Evolutionary conservation across 2,797 vertebrate species (phyloP).

Genomic region (Chrysocyon brachyurus): DNA sequence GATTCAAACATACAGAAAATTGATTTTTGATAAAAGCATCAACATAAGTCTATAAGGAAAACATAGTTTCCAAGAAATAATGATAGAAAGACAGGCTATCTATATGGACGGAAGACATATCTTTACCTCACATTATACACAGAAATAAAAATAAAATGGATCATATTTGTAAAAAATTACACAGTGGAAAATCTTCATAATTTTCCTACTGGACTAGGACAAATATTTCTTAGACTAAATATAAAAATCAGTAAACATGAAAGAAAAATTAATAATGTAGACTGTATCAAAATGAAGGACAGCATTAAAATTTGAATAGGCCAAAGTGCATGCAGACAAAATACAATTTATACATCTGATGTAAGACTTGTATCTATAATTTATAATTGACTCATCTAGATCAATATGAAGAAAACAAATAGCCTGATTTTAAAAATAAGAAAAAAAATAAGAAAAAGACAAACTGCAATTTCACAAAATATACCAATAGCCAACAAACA

Average conservation of each 20-base stretch:
- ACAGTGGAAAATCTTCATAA: not conserved
- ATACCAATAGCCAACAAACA: not conserved
- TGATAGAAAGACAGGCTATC: not conserved
- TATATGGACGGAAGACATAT: not conserved
- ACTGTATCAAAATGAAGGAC: not conserved
- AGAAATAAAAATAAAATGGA: not conserved
- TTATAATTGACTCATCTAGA: not conserved
- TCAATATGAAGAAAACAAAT: not conserved
- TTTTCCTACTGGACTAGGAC: not conserved
- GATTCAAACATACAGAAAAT: not conserved
- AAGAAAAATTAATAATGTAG: not conserved
- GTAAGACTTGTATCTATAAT: not conserved
- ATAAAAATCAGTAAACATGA: conserved; percentile 27
- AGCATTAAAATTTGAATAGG: not conserved
- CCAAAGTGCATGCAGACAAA: not conserved
- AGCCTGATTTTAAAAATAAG: not conserved
- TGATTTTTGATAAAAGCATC: not conserved
- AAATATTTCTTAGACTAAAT: not conserved
- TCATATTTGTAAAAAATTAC: not conserved
- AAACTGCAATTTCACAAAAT: conserved; percentile 39
- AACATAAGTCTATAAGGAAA: not conserved
- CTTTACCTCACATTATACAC: not conserved
- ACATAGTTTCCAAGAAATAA: not conserved
- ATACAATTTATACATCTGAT: not conserved
- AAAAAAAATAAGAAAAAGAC: not conserved